Base-by-base conservation (phyloP, 1,140 invertebrate genomes). In the Temnothorax longispinosus region DNA sequence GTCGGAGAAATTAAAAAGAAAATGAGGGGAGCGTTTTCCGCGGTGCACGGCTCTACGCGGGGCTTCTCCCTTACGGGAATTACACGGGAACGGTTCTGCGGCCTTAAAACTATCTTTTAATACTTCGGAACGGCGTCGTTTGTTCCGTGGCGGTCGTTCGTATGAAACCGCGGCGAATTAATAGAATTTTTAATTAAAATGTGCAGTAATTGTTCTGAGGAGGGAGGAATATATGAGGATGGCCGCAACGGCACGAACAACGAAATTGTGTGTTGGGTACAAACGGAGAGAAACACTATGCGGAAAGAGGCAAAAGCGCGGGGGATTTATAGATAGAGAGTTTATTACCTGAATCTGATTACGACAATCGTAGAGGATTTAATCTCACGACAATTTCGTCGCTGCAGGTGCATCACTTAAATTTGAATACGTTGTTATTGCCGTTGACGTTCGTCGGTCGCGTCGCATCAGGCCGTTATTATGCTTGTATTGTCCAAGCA, bases 141-240 rank as follows among this genome's bases (percentile, higher is more conserved):
- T 69, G 65, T 80, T 78, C 87, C 87, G 56, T 18, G 62, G 82
- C 77, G 81, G 60, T 71, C n/a, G 50, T 58, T 74, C 52, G 54
- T 62, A 54, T 41, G 65, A 60, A 72, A 32, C 64, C 32, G 67
- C 60, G 38, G 85, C 77, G 84, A 85, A 91, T 91, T 91, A 90
- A 91, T 91, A 91, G 90, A 91, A 91, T 91, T 91, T 90, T 91
- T 91, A 91, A 91, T 91, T 91, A 90, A 90, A 91, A 90, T 88
- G 78, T 89, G 35, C 86, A 44, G 78, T 88, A 88, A 88, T 91
- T 88, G 88, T 85, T 75, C 81, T 44, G 88, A 78, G 67, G 15
- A 72, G 64, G 74, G 84, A 87, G 84, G 81, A 74, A 82, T 87
- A 64, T 71, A 75, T 50, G 77, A 69, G 52, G 13, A 86, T 35